These are phyloP conservation scores for Syritta pipiens DNA, from an alignment of 2,888 invertebrate genomes.

Conservation along the genomic window DNA sequence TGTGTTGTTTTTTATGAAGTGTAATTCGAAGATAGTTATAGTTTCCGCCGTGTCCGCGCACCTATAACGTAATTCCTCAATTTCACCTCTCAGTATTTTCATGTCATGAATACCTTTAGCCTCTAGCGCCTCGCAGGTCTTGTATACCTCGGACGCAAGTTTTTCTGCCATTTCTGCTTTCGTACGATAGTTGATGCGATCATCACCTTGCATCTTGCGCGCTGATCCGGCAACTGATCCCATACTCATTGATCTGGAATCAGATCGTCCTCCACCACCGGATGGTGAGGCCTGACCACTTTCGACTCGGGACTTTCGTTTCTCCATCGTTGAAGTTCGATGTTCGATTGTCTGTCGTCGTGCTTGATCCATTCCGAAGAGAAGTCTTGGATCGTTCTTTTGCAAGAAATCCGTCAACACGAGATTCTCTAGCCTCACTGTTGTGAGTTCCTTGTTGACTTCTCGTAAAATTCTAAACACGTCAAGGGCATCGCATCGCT, in stretches of 20 bases:
- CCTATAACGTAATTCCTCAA: conserved; percentile 80
- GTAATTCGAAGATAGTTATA: conserved; percentile 78
- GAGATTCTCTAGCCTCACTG: conserved; percentile 74
- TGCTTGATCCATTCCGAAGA: conserved; percentile 73
- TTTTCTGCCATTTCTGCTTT: conserved; percentile 77
- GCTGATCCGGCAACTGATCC: conserved; percentile 48
- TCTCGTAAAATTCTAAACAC: conserved; percentile 72
- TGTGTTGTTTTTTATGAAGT: conserved; percentile 73
- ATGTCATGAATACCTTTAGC: conserved; percentile 73
- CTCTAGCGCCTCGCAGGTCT: conserved; percentile 72
- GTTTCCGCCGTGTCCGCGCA: conserved; percentile 80
- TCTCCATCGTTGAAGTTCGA: conserved; percentile 43
- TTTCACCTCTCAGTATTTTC: conserved; percentile 77
- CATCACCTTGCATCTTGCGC: no score
- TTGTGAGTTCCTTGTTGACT: conserved; percentile 73
- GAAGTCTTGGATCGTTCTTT: conserved; percentile 76
- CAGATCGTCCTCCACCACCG: conserved; percentile 28
- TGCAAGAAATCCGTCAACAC: conserved; percentile 75
- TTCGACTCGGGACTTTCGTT: conserved; percentile 19
- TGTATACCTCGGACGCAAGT: conserved; percentile 73
- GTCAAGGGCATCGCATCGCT: conserved; percentile 73
- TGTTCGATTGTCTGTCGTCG: conserved; percentile 49
- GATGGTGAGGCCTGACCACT: conserved; percentile 22
- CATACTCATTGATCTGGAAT: conserved; percentile 70
- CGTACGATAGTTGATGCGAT: conserved; percentile 74